These are phyloP conservation scores for Abramis brama DNA, from an alignment of 2,113 vertebrate genomes.

Conservation along the genomic window DNA sequence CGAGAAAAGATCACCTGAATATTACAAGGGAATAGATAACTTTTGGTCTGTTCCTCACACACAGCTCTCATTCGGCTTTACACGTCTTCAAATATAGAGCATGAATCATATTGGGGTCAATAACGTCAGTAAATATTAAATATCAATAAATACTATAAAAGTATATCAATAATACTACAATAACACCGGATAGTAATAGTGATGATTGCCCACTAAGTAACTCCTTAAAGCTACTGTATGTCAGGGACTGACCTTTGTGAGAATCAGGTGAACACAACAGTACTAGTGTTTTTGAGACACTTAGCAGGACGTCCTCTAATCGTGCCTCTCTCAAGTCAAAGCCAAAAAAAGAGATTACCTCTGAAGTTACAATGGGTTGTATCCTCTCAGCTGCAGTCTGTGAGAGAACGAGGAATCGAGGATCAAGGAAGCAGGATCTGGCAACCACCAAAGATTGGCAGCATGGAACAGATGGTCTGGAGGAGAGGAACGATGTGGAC, in stretches of 20 bases:
- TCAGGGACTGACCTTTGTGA: background rate
- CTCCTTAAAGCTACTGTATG: background rate
- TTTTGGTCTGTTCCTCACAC: background rate
- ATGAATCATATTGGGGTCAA: background rate
- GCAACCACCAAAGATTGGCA: constrained; percentile 73
- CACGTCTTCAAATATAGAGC: background rate
- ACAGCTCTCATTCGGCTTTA: too few relatives aligned
- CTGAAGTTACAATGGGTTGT: constrained; percentile 53
- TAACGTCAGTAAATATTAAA: background rate
- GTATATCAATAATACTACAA: background rate
- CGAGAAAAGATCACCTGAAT: constrained; percentile 9
- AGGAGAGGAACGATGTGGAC: constrained; percentile 55
- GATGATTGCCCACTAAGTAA: background rate
- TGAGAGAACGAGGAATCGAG: constrained; percentile 56
- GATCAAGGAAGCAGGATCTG: constrained; percentile 64
- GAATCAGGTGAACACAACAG: constrained; percentile 14
- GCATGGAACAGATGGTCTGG: constrained; percentile 78
- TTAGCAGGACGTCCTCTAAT: constrained; percentile 31
- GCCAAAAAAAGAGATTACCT: constrained; percentile 39
- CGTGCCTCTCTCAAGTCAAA: background rate
- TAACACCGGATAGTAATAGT: background rate
- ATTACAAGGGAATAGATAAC: background rate
- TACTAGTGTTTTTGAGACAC: background rate
- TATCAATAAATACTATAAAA: background rate
- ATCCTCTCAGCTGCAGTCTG: constrained; percentile 65